Evolutionary conservation across 2,113 vertebrate genomes (phyloP), one percentile per base, ranked within the genome.

Genomic region (Leucosticte australis): DNA sequence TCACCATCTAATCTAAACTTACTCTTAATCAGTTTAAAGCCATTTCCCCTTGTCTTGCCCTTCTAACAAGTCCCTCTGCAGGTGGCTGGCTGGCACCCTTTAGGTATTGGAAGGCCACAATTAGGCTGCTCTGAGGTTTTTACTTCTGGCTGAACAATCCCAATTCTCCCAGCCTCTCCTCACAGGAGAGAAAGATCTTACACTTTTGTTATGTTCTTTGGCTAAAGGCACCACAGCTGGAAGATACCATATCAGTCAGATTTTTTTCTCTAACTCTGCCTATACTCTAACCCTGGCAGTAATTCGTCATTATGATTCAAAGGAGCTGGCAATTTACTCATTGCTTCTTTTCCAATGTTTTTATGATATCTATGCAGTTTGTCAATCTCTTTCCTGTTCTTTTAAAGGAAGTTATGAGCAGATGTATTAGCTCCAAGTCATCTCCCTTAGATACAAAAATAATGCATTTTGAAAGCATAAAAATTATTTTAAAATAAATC

Each of bases 191-290:
- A 30, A 75, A 53, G 30, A 65, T 31, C 21, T 53, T 49, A 31
- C 4, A n/a, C 5, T 63, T 33, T 41, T 68, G 16, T 57, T 87
- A 75, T 9, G 11, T 67, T 90, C 37, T 76, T 77, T 74, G n/a
- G 35, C 27, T 91, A 78, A 75, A 75, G 47, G 76, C 3, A 63
- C 16, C 23, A 60, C 33, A 79, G 56, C 33, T 77, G 46, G 21
- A n/a, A 10, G 37, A 83, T 15, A 62, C 15, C 1, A 1, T 8
- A 56, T 65, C 19, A 79, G 27, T 44, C 1, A 0, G 35, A 74
- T 31, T 92, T 87, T 87, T 69, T 90, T 16, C 17, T 69, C 24
- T n/a, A 79, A 46, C 20, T 47, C 23, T 0, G 4, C 24, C 28
- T 73, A 10, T 19, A 73, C 10, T n/a, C 22, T n/a, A 50, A 81